These are phyloP conservation scores for Abramis brama DNA, from an alignment of 2,113 vertebrate genomes.

Conservation along the genomic window DNA sequence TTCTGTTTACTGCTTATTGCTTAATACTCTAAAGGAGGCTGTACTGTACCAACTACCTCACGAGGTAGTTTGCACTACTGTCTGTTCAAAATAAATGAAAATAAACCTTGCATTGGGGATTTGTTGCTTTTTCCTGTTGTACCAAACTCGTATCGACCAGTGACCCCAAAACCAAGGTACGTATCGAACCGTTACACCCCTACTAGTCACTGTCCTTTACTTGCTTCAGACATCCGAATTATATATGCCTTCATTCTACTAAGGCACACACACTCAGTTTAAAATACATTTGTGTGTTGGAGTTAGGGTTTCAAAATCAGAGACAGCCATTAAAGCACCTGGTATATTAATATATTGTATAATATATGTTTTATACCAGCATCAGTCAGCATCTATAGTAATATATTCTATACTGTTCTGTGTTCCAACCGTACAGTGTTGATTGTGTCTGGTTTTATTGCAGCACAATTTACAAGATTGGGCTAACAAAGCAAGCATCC, in stretches of 20 bases:
- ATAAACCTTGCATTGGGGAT: too few relatives aligned
- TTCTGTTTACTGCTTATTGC: too few relatives aligned
- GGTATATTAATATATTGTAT: not conserved
- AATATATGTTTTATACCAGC: not conserved
- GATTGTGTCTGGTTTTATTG: not conserved
- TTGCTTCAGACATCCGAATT: not conserved
- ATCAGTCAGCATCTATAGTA: not conserved
- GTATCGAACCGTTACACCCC: too few relatives aligned
- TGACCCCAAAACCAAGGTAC: too few relatives aligned
- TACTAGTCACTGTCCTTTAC: not conserved
- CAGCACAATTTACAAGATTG: conserved; percentile 8
- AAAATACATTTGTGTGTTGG: not conserved
- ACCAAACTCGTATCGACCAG: too few relatives aligned
- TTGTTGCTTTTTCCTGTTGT: too few relatives aligned
- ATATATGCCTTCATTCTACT: not conserved
- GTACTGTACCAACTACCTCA: too few relatives aligned
- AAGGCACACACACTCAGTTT: not conserved
- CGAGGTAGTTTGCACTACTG: too few relatives aligned
- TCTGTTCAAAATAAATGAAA: too few relatives aligned
- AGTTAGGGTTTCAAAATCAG: not conserved
- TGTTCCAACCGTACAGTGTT: not conserved
- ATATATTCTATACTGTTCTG: not conserved
- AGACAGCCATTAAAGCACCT: too few relatives aligned
- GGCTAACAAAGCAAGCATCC: not conserved
- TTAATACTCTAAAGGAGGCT: too few relatives aligned